Percentiles rank a stretch among this genome's conserved stretches.
Conservation (phyloP, 2,888 invertebrate genomes). For the Rutpela maculata region DNA sequence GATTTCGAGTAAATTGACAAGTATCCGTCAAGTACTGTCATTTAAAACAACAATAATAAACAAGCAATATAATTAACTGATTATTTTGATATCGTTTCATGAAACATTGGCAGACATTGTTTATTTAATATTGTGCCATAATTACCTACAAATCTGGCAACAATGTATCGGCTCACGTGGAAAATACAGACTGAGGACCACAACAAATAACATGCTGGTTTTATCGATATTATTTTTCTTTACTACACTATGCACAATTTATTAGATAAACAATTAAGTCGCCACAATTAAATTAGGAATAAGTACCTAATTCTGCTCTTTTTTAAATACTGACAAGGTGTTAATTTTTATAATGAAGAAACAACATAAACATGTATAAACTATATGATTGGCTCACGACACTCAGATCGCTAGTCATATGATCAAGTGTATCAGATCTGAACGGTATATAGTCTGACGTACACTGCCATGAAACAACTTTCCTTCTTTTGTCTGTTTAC, state of each 20-base stretch:
- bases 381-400: too few relatives aligned
- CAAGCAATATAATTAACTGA: not conserved
- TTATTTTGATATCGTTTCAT: not conserved
- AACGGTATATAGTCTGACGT: too few relatives aligned
- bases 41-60: not conserved
- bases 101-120: not conserved
- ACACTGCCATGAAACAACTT: too few relatives aligned
- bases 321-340: not conserved
- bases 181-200: conserved; percentile 20
- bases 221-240: not conserved
- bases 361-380: too few relatives aligned
- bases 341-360: too few relatives aligned
- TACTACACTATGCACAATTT: not conserved
- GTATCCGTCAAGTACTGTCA: not conserved
- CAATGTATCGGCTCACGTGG: conserved; percentile 28
- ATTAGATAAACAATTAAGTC: too few relatives aligned
- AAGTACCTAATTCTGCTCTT: not conserved
- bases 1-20: too few relatives aligned
- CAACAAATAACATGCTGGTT: conserved; percentile 8
- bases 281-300: not conserved
- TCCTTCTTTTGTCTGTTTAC: too few relatives aligned
- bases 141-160: conserved; percentile 13
- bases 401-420: too few relatives aligned
- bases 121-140: not conserved
- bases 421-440: too few relatives aligned